phyloP scores from a whole-genome alignment of 2,797 vertebrate genomes.

The Sebastes iracundus region DNA sequence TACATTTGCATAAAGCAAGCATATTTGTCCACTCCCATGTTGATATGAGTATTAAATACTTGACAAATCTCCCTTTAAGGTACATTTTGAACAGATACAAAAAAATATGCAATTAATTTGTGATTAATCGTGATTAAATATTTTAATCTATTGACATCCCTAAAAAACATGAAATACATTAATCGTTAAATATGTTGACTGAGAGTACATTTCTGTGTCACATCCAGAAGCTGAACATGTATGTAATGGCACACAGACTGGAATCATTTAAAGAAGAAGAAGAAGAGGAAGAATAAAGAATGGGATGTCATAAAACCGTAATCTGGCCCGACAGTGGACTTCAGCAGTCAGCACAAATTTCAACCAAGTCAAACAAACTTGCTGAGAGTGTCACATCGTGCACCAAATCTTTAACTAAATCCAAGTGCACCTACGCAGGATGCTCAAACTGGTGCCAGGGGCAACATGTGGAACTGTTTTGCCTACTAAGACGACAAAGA shows the following conservation, averaged over 20 bases:
- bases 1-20: too few relatives aligned
- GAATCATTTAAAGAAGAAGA: not conserved
- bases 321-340: constrained; percentile 6
- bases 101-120: too few relatives aligned
- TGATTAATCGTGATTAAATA: too few relatives aligned
- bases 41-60: too few relatives aligned
- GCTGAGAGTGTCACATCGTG: not conserved
- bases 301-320: not conserved
- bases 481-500: not conserved
- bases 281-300: not conserved
- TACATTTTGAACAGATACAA: too few relatives aligned
- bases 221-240: not conserved
- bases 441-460: not conserved
- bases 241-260: not conserved
- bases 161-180: not conserved
- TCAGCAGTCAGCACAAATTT: constrained; percentile 25
- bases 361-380: constrained; percentile 35
- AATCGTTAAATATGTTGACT: not conserved
- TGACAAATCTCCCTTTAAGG: too few relatives aligned
- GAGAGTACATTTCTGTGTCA: not conserved
- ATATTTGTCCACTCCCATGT: too few relatives aligned
- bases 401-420: constrained; percentile 14
- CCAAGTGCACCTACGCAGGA: not conserved
- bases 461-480: constrained; percentile 15
- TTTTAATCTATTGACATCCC: too few relatives aligned